Conservation (phyloP, 2,797 vertebrate species). For the Ibycter americanus region DNA sequence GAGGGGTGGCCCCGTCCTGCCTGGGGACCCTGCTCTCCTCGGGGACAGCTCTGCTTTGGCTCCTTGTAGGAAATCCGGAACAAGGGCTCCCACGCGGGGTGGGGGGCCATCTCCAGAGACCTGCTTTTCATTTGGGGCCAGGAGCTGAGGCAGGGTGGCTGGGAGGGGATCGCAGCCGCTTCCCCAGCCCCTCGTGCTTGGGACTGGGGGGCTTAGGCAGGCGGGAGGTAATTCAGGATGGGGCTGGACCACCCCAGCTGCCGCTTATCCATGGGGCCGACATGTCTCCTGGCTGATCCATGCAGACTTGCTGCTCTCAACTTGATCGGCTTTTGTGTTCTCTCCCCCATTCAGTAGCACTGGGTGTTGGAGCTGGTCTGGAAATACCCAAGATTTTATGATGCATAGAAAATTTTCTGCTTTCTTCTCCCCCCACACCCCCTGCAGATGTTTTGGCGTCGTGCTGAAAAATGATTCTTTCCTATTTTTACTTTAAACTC, state of each 20-base stretch:
- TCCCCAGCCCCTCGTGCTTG: background rate
- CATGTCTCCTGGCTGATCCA: accelerated
- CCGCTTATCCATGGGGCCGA: accelerated
- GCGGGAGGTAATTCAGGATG: background rate
- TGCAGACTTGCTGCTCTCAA: background rate
- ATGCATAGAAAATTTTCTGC: slow-evolving; percentile 13
- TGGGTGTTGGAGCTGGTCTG: background rate
- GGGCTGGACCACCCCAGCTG: background rate
- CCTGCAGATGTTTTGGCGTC: background rate
- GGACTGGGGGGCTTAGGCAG: background rate
- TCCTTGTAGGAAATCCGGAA: slow-evolving; percentile 81
- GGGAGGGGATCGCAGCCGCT: background rate
- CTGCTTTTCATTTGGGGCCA: background rate
- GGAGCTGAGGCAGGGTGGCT: background rate
- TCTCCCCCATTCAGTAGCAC: background rate
- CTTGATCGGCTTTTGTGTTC: background rate
- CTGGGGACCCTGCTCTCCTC: background rate
- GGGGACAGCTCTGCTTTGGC: slow-evolving; percentile 35
- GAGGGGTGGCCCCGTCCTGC: background rate
- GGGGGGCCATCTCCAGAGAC: slow-evolving; percentile 72
- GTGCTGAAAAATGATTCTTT: background rate
- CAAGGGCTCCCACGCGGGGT: slow-evolving; percentile 81
- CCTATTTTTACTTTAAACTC: background rate
- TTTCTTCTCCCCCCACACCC: background rate
- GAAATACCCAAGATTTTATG: slow-evolving; percentile 36